Conservation (phyloP, 2,797 vertebrate genomes). For the Garrulus glandarius region DNA sequence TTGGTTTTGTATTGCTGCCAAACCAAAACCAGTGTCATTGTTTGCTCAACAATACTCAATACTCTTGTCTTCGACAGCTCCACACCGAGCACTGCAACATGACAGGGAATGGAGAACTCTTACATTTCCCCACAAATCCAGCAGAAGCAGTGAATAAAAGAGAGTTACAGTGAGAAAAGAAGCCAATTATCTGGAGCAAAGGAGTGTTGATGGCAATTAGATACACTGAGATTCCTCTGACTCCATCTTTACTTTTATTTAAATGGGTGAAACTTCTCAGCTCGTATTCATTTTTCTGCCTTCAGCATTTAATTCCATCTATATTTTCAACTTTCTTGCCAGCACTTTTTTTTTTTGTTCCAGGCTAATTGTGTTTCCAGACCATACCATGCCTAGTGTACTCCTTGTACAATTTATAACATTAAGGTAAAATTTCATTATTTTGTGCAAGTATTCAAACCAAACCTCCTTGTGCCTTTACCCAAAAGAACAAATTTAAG, state of each 20-base stretch:
- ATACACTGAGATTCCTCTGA: neutral
- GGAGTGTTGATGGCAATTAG: neutral
- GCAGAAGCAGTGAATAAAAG: neutral
- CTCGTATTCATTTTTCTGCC: neutral
- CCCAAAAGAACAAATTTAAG: neutral
- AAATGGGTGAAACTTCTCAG: neutral
- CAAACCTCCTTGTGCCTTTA: neutral
- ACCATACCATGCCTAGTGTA: neutral
- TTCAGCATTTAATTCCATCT: neutral
- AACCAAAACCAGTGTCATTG: neutral
- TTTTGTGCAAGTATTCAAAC: neutral
- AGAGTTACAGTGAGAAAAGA: neutral
- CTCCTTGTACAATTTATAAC: neutral
- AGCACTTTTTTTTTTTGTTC: neutral
- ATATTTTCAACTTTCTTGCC: neutral
- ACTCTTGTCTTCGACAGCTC: neutral
- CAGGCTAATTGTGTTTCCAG: neutral
- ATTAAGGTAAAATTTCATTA: neutral
- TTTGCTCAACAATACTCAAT: neutral
- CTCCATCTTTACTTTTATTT: neutral
- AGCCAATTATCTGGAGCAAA: neutral
- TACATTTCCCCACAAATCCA: neutral
- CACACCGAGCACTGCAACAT: neutral
- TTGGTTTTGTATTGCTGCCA: neutral
- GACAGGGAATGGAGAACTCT: neutral